A percentile compares a stretch with the other conserved stretches of the same genome.
These are phyloP conservation scores for Adelosebastes latens DNA, from an alignment of 2,797 vertebrate species.

Conservation along the genomic window DNA sequence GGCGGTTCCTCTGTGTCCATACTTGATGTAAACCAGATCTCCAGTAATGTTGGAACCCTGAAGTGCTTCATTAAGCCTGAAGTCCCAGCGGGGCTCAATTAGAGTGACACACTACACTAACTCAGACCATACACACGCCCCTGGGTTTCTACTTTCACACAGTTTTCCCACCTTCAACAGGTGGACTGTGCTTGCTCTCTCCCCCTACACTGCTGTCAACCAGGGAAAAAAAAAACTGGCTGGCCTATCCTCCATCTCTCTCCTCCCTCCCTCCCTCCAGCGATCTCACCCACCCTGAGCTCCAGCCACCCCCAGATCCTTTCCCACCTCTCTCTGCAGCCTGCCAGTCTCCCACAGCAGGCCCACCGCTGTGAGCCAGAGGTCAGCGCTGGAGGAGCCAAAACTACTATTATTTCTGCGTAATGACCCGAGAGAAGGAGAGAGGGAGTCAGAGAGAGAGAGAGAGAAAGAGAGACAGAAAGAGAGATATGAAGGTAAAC, in stretches of 20 bases:
- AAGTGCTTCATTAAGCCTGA: constrained; percentile 65
- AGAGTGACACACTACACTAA: constrained; percentile 47
- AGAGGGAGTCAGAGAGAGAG: constrained; percentile 25
- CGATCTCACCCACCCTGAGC: constrained; percentile 22
- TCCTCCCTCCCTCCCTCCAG: background rate
- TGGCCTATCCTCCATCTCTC: background rate
- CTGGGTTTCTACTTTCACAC: constrained; percentile 45
- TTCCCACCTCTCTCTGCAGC: constrained; percentile 47
- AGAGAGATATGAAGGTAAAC: constrained; percentile 40
- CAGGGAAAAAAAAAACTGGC: background rate
- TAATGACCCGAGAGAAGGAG: constrained; percentile 66
- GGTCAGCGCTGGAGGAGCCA: constrained; percentile 66
- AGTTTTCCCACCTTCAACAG: constrained; percentile 56
- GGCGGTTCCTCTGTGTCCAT: constrained; percentile 51
- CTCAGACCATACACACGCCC: constrained; percentile 23
- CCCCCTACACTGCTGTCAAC: constrained; percentile 27
- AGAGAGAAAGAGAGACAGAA: background rate
- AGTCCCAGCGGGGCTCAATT: constrained; percentile 43
- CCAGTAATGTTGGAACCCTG: constrained; percentile 53
- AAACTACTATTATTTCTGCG: constrained; percentile 74
- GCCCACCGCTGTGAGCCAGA: constrained; percentile 62
- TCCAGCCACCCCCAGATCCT: constrained; percentile 47
- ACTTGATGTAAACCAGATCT: constrained; percentile 73
- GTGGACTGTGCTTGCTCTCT: constrained; percentile 46
- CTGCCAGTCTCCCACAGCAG: constrained; percentile 70